Percentiles rank a stretch among this genome's conserved stretches.
Evolutionary conservation across 2,113 vertebrate species (phyloP).

Genomic region (Poeciliopsis turrubarensis): DNA sequence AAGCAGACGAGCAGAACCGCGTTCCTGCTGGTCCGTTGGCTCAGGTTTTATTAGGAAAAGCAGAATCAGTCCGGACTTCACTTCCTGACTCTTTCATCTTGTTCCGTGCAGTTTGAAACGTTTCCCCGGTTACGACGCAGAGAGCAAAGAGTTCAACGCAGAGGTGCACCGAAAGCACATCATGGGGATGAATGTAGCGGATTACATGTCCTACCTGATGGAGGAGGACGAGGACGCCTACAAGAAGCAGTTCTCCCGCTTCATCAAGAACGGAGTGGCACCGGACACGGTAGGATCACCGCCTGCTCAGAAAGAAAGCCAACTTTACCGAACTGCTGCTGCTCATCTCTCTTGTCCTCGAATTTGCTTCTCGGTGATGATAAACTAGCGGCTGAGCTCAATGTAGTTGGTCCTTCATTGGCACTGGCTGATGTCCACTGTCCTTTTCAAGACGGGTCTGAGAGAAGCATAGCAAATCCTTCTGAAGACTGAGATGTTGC

Average conservation of each 20-base stretch:
- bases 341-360: neutral
- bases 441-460: constrained; percentile 81
- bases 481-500: neutral
- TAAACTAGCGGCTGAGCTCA: constrained; percentile 65
- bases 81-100: neutral
- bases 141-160: constrained; percentile 97
- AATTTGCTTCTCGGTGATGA: constrained; percentile 70
- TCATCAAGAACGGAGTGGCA: constrained; percentile 93
- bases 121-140: constrained; percentile 94
- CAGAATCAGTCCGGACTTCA: neutral
- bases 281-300: constrained; percentile 84
- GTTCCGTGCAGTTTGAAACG: constrained; percentile 86
- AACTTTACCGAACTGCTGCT: neutral
- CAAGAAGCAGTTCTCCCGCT: constrained; percentile 98
- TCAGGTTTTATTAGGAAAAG: neutral
- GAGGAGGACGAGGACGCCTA: constrained; percentile 96
- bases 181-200: constrained; percentile 93
- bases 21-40: neutral
- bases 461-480: constrained; percentile 43
- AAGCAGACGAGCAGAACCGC: no score
- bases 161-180: constrained; percentile 98
- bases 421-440: constrained; percentile 69
- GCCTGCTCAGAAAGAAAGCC: neutral
- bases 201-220: constrained; percentile 96
- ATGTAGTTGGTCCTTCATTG: constrained; percentile 82